Evolutionary conservation across 2,113 vertebrate species (phyloP).

Genomic region (Nibea coibor): DNA sequence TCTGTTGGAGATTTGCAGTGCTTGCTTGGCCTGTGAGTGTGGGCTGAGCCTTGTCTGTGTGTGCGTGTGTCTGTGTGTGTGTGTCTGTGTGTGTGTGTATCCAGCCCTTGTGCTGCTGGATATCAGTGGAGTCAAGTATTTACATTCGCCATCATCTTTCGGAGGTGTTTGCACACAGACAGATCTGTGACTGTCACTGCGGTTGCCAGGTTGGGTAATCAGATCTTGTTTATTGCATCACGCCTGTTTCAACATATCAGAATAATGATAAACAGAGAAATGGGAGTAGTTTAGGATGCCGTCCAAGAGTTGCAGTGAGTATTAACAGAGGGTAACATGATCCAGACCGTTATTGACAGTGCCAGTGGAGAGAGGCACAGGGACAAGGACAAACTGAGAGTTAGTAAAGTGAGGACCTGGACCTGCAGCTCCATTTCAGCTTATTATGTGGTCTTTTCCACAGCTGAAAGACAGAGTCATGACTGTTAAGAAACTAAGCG

Average conservation of each 20-base stretch:
- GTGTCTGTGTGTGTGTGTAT: constrained; percentile 8
- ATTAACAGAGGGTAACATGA: constrained; percentile 76
- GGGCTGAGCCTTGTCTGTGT: constrained; percentile 26
- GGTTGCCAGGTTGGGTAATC: constrained; percentile 79
- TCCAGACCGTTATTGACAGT: constrained; percentile 72
- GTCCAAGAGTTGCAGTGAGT: constrained; percentile 72
- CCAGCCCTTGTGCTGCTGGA: constrained; percentile 41
- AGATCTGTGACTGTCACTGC: constrained; percentile 59
- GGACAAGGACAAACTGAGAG: constrained; percentile 73
- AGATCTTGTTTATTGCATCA: constrained; percentile 81
- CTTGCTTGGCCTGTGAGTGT: constrained; percentile 44
- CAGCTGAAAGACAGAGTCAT: constrained; percentile 41
- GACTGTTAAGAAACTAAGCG: not conserved
- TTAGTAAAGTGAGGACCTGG: constrained; percentile 37
- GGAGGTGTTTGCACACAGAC: constrained; percentile 76
- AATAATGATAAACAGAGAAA: constrained; percentile 80
- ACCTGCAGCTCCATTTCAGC: constrained; percentile 38
- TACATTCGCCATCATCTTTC: constrained; percentile 69
- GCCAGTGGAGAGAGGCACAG: constrained; percentile 53
- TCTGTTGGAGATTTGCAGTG: constrained; percentile 51
- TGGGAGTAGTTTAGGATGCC: constrained; percentile 72
- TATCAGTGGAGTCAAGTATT: constrained; percentile 75
- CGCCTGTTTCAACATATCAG: constrained; percentile 81
- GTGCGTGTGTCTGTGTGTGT: constrained; percentile 13
- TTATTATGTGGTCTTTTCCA: constrained; percentile 21